phyloP scores from a whole-genome alignment of 2,797 vertebrate species.

The Oreochromis mossambicus region DNA sequence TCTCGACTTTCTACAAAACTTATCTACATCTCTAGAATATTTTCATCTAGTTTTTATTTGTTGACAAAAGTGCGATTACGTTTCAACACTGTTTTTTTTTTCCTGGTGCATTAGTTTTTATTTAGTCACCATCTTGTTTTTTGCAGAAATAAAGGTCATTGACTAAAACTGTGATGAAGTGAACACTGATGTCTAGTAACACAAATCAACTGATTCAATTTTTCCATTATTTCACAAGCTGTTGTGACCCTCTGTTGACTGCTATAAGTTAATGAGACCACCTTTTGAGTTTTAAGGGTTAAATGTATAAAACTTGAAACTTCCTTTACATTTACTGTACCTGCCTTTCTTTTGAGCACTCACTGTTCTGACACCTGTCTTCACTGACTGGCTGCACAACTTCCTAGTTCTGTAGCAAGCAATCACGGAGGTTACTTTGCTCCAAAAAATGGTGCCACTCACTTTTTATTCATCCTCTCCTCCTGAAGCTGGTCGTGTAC shows the following conservation, averaged over 20 bases:
- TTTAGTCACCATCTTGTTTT: not conserved
- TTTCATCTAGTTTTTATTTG: not conserved
- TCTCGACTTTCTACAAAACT: not conserved
- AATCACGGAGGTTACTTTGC: slow-evolving; percentile 10
- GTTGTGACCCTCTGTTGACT: not conserved
- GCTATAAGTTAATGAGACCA: not conserved
- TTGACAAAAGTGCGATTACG: not conserved
- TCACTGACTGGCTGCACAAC: not conserved
- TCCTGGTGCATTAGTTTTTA: not conserved
- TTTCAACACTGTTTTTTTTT: not conserved
- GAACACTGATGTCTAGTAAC: not conserved
- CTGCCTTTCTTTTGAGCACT: not conserved
- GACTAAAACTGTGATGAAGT: not conserved
- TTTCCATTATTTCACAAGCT: not conserved
- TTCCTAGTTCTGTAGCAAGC: slow-evolving; percentile 1
- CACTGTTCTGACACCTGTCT: slow-evolving; percentile 21
- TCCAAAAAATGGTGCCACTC: slow-evolving; percentile 10
- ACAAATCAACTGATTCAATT: not conserved
- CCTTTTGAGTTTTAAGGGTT: not conserved
- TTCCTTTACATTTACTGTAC: not conserved
- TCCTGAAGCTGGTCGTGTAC: slow-evolving; percentile 1
- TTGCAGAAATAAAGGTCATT: not conserved
- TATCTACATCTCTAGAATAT: not conserved
- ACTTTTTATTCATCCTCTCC: slow-evolving; percentile 10
- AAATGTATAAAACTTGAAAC: not conserved